Percentiles rank a stretch among this genome's conserved stretches.
Evolutionary conservation across 2,888 invertebrate genomes (phyloP).

Genomic region (Meandrusa payeni): DNA sequence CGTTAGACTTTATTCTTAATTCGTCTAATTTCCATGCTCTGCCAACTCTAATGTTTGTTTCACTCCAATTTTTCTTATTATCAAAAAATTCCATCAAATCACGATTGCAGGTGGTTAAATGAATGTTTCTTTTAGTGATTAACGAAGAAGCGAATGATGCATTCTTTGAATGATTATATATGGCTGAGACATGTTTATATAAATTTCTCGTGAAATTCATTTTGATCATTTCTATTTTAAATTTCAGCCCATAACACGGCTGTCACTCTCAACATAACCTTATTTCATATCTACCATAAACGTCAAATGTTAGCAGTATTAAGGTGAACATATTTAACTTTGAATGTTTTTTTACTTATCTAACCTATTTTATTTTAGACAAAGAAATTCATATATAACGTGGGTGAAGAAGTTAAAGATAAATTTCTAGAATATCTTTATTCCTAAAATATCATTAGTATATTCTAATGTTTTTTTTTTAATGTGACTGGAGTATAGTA

Average conservation of each 20-base stretch:
- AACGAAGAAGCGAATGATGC: slow-evolving; percentile 31
- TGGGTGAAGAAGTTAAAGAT: too few relatives aligned
- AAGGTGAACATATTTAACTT: too few relatives aligned
- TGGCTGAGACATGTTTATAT: slow-evolving; percentile 35
- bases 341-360: too few relatives aligned
- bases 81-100: slow-evolving; percentile 95
- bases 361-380: too few relatives aligned
- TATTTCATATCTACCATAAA: too few relatives aligned
- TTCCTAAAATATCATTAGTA: too few relatives aligned
- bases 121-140: slow-evolving; percentile 34
- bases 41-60: slow-evolving; percentile 87
- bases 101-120: slow-evolving; percentile 56
- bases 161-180: slow-evolving; percentile 44
- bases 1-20: slow-evolving; percentile 95
- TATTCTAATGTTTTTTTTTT: too few relatives aligned
- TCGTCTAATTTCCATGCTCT: slow-evolving; percentile 95
- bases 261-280: too few relatives aligned
- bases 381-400: too few relatives aligned
- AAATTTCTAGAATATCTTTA: too few relatives aligned
- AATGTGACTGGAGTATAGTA: too few relatives aligned
- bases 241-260: neutral
- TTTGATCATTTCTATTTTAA: slow-evolving; percentile 2
- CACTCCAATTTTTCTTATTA: slow-evolving; percentile 90
- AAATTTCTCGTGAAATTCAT: slow-evolving; percentile 44
- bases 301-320: too few relatives aligned